Base-by-base conservation (phyloP, 2,888 invertebrate genomes). In the Corbicula japonica region DNA sequence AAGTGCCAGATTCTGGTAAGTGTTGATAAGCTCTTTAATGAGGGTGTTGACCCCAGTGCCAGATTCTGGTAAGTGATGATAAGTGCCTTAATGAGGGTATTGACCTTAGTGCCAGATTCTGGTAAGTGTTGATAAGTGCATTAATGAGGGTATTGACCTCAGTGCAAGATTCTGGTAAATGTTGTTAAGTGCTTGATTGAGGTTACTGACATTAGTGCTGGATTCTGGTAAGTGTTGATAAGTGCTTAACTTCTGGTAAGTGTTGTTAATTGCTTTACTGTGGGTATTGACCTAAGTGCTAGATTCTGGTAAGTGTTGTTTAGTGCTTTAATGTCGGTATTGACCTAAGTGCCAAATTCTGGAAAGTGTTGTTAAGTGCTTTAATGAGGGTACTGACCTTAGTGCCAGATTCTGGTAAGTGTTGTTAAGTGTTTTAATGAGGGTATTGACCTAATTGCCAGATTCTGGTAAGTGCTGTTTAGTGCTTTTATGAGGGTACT, bases 41-140 rank as follows among this genome's bases (percentile, higher is more conserved):
- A 87, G 21, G 89, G 90, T 12, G 79, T 93, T 10, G 92, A 93
- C 65, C 86, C 94, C 1, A 84, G 84, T 32, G 89, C 92, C 21
- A 80, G 87, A 72, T 84, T 73, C 65, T 85, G 84, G 90, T 90
- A 76, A 30, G 62, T 26, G n/a, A 1, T 23, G n/a, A n/a, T n/a
- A n/a, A n/a, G n/a, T n/a, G n/a, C n/a, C n/a, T n/a, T n/a, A n/a
- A n/a, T n/a, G n/a, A n/a, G n/a, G n/a, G n/a, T n/a, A n/a, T n/a
- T n/a, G n/a, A n/a, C n/a, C n/a, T 66, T 18, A 66, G 54, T 38
- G 54, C 66, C 12, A 52, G 66, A 66, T 66, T 41, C n/a, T 48
- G 50, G 66, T 66, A 66, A 41, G 44, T 48, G 0, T 38, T 38
- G 41, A n/a, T n/a, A n/a, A n/a, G n/a, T n/a, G n/a, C 76, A 87